Evolutionary conservation across 2,888 invertebrate genomes (phyloP).

Genomic region (Caenorhabditis parvicauda): DNA sequence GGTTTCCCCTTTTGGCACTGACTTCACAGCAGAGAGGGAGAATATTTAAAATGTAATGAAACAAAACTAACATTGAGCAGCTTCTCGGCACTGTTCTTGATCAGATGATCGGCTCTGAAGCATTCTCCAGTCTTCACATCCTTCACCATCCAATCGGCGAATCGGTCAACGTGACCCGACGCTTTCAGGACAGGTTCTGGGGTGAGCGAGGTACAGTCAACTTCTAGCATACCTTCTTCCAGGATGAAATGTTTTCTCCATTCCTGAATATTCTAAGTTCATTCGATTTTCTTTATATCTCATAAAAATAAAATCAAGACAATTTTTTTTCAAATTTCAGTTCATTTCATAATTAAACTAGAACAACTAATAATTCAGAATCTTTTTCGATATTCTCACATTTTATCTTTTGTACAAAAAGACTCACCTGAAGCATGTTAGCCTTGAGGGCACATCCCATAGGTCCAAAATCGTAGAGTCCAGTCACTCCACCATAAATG

Average conservation of each 20-base stretch:
- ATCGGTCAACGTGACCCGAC: constrained; percentile 96
- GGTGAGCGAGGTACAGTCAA: constrained; percentile 94
- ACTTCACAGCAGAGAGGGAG: neutral
- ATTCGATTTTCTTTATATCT: neutral
- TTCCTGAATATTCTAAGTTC: constrained; percentile 14
- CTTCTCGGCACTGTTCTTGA: constrained; percentile 70
- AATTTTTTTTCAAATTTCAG: too few relatives aligned
- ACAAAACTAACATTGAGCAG: constrained; percentile 20
- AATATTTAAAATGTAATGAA: too few relatives aligned
- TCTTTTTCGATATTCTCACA: too few relatives aligned
- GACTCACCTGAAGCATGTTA: constrained; percentile 84
- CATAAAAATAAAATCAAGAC: too few relatives aligned
- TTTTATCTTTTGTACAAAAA: too few relatives aligned
- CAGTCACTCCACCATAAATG: constrained; percentile 84
- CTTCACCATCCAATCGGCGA: constrained; percentile 99
- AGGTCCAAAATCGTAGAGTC: constrained; percentile 85
- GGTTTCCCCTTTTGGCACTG: neutral
- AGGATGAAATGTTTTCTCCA: constrained; percentile 95
- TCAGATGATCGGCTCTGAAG: constrained; percentile 92
- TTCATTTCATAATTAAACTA: too few relatives aligned
- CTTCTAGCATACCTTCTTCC: constrained; percentile 97
- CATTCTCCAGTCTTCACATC: constrained; percentile 93
- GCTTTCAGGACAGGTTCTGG: constrained; percentile 96
- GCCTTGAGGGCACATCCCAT: constrained; percentile 98
- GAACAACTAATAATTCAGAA: too few relatives aligned